phyloP scores from a whole-genome alignment of 2,113 vertebrate genomes.

The Chamaea fasciata region DNA sequence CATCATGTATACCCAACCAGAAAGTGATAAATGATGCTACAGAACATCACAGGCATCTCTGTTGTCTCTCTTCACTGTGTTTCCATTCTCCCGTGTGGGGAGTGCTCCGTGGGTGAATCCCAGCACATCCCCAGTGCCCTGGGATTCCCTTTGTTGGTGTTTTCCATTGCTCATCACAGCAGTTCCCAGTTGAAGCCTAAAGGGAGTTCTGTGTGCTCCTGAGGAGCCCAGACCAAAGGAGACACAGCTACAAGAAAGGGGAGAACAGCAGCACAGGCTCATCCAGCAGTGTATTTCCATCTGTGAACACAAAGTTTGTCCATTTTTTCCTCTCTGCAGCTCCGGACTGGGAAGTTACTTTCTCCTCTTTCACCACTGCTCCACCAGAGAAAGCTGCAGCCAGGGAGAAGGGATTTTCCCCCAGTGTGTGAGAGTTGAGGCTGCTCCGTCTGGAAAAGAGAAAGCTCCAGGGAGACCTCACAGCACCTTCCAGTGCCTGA shows the following conservation, averaged over 20 bases:
- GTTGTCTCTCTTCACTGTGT: neutral
- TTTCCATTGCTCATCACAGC: neutral
- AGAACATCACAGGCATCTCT: neutral
- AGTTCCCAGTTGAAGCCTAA: neutral
- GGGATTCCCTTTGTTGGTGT: neutral
- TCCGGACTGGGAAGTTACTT: neutral
- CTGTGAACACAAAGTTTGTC: neutral
- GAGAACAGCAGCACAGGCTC: neutral
- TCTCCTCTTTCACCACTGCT: neutral
- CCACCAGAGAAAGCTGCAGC: neutral
- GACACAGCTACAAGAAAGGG: neutral
- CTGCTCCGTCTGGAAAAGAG: neutral
- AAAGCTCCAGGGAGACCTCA: neutral
- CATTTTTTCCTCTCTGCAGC: neutral
- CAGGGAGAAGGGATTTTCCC: neutral
- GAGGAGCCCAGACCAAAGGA: neutral
- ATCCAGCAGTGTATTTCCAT: neutral
- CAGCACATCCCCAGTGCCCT: neutral
- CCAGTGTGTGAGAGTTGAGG: neutral
- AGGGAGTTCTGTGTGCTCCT: neutral
- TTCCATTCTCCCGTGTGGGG: rapidly evolving
- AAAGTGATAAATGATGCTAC: neutral
- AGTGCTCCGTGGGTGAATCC: neutral
- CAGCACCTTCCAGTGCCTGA: neutral
- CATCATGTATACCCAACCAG: neutral